Evolutionary conservation across 1,140 invertebrate species (phyloP).

Genomic region (Asbolus verrucosus): DNA sequence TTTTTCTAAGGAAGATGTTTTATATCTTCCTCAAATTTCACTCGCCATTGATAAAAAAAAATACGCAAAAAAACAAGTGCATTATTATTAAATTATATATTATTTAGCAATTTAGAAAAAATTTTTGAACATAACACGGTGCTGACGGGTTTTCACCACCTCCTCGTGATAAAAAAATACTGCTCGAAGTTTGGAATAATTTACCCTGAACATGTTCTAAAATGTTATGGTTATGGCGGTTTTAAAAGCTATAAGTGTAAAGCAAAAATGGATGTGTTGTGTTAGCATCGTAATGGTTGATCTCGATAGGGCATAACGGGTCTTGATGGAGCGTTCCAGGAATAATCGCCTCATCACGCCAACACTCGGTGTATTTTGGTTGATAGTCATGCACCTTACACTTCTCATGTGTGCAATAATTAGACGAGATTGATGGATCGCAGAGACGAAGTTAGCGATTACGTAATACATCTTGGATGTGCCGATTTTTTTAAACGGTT

Average conservation of each 20-base stretch:
- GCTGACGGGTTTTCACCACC: no score
- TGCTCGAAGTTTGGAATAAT: no score
- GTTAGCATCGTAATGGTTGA: not conserved
- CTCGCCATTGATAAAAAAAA: no score
- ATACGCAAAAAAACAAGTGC: no score
- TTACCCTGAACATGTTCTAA: no score
- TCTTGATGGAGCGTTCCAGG: not conserved
- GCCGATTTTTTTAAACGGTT: conserved; percentile 10
- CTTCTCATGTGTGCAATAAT: conserved; percentile 26
- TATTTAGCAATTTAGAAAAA: no score
- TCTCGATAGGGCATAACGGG: conserved; percentile 15
- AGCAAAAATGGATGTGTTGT: conserved; percentile 4
- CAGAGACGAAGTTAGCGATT: conserved; percentile 9
- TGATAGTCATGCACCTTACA: not conserved
- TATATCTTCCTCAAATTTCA: no score
- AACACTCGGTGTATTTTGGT: not conserved
- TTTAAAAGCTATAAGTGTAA: conserved; percentile 4
- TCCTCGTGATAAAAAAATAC: no score
- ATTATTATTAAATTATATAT: no score
- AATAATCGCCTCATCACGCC: conserved; percentile 16
- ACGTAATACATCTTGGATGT: not conserved
- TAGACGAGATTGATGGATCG: conserved; percentile 16
- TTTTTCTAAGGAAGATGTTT: no score
- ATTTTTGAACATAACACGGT: no score
- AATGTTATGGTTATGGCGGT: conserved; percentile 19